These are phyloP conservation scores for Helicoverpa assulta DNA, from an alignment of 2,888 invertebrate genomes.

Conservation along the genomic window DNA sequence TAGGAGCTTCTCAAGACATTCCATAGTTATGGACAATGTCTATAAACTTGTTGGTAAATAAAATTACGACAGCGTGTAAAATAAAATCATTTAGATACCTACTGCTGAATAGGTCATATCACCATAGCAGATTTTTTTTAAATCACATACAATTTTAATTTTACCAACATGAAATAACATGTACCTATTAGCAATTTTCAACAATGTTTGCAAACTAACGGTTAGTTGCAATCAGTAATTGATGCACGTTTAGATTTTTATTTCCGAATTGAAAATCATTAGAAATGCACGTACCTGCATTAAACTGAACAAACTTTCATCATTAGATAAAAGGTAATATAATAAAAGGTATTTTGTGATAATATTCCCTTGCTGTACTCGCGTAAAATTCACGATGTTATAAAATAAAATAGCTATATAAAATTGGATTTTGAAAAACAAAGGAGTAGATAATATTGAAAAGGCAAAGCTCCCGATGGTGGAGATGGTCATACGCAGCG, in stretches of 20 bases:
- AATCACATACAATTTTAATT: not conserved
- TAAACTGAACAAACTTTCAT: not conserved
- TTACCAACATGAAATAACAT: not conserved
- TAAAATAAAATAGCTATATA: constrained; percentile 6
- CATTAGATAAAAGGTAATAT: not conserved
- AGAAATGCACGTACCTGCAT: constrained; percentile 32
- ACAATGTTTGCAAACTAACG: constrained; percentile 28
- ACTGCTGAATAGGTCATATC: not conserved
- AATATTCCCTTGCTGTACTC: not conserved
- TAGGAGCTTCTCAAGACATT: constrained; percentile 31
- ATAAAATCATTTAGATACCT: constrained; percentile 13
- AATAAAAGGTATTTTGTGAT: not conserved
- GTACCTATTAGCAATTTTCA: not conserved
- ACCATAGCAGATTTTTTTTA: not conserved
- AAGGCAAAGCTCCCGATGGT: constrained; percentile 66
- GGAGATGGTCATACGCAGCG: constrained; percentile 75
- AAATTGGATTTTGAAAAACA: constrained; percentile 35
- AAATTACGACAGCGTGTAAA: constrained; percentile 27
- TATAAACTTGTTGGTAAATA: constrained; percentile 37
- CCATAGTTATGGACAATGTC: constrained; percentile 37
- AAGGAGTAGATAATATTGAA: constrained; percentile 57
- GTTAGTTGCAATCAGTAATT: constrained; percentile 30
- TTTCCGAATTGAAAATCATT: constrained; percentile 23
- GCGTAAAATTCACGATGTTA: not conserved
- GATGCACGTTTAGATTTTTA: constrained; percentile 24